Percentiles rank a stretch among this genome's conserved stretches.
phyloP scores from a whole-genome alignment of 2,797 vertebrate genomes.

The Xenops minutus region DNA sequence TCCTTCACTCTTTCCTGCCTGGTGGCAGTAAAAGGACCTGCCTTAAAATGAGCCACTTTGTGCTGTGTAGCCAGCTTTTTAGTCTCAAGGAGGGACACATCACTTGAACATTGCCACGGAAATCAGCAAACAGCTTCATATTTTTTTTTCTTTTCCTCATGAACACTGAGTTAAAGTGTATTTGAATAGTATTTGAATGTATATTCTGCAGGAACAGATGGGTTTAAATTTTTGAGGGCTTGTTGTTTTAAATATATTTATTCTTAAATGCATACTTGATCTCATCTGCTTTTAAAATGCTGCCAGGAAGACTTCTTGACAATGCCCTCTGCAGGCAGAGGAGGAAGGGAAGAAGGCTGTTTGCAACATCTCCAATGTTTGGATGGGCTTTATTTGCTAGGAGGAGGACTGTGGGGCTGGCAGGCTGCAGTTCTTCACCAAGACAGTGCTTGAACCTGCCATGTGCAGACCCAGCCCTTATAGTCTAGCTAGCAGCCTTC shows the following conservation, averaged over 20 bases:
- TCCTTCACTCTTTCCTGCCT: background rate
- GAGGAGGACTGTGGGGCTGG: background rate
- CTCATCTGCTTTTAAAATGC: background rate
- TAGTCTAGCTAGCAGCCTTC: background rate
- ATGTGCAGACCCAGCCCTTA: background rate
- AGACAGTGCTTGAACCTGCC: background rate
- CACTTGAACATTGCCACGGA: background rate
- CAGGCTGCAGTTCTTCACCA: background rate
- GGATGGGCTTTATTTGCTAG: accelerated
- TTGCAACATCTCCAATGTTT: background rate
- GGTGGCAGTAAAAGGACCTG: background rate
- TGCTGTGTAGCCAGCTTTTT: background rate
- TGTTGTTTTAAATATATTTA: background rate
- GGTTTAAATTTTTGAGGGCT: background rate
- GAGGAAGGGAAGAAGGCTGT: background rate
- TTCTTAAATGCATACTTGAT: background rate
- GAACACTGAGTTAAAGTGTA: background rate
- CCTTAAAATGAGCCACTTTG: background rate
- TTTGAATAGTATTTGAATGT: background rate
- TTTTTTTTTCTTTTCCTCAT: background rate
- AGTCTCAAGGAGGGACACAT: background rate
- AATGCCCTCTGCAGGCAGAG: background rate
- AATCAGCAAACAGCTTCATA: background rate
- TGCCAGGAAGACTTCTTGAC: background rate
- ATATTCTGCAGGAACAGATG: background rate